Base-by-base conservation (phyloP, 2,888 invertebrate species). In the Thereva unica region DNA sequence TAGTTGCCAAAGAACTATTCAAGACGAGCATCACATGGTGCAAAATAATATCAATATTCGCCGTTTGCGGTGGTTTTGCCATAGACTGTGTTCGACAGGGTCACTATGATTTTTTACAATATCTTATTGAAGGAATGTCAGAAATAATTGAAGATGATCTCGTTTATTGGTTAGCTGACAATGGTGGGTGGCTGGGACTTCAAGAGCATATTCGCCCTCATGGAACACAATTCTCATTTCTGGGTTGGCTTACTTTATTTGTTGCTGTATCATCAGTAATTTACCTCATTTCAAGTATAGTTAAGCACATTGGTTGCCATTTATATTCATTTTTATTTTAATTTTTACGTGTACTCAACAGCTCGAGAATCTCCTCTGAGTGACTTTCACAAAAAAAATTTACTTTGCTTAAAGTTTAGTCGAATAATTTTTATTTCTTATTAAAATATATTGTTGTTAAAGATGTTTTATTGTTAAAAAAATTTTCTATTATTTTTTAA, bases 31-130 rank as follows among this genome's bases (percentile, higher is more conserved):
- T 91, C 71, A 90, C 87, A 0, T 92, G 92, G 92, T 88, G 90
- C 64, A 92, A 91, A 84, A 84, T 87, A 67, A 88, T 91, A 64
- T 90, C 93, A 8, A 85, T 94, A 63, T 92, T 89, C 78, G 90
- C 92, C 12, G 86, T 94, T 3, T 91, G 92, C 57, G 93, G 92
- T 4, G 92, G 91, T 0, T 84, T 94, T 59, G 92, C 93, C 5
- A 87, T 90, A 34, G 94, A 94, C 76, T 88, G 91, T 81, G 84
- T 92, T 72, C 78, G 90, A 72, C 82, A 91, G 83, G 86, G 92
- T 71, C 84, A 87, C 80, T 89, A 90, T 0, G 93, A 93, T 42
- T 91, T 89, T 73, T 84, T 94, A 55, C 87, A 89, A 10, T 87
- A 87, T 55, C 84, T 95, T 38, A 84, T 93, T 61, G 91, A 92